Base-by-base conservation (phyloP, 2,888 invertebrate genomes). In the Margaritifera margaritifera region DNA sequence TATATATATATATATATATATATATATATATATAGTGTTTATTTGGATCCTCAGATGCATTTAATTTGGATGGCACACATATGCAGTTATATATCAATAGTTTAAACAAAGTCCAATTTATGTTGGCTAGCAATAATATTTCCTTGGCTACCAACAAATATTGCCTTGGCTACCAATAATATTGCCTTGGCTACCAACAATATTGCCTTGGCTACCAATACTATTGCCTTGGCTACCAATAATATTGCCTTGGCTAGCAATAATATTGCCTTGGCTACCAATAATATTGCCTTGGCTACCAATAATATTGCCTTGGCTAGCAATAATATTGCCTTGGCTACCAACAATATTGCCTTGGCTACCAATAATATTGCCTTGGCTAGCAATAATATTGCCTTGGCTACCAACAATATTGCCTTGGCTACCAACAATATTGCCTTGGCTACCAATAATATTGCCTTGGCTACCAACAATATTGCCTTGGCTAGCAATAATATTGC, bases 1-100 rank as follows among this genome's bases (percentile, higher is more conserved):
- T 57, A 57, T 57, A 57, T 57, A 57, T 57, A 57, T 57, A 57
- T 57, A 57, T 57, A 57, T 57, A 57, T 57, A 57, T 57, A 57
- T 57, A 57, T 57, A 57, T 57, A 57, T 57, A 57, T 57, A 31
- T 31, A 31, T 31, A 31, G 6, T 31, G 31, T 31, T 42, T 42
- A 42, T 42, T 15, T 42, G 15, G 42, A 42, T 42, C 11, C 42
- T 42, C 15, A 42, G 27, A 18, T 15, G 4, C 57, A 18, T 15
- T 24, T 6, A 19, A 22, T 22, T 25, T 6, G 6, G n/a, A 56
- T 56, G 24, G 20, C 22, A 56, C 18, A 24, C 57, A 22, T 18
- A 22, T 56, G 22, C 24, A 20, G 25, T 19, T 56, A n/a, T 24
- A 24, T 24, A 56, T 56, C 25, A 56, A 24, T 15, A 24, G 57